Base-by-base conservation (phyloP, 2,888 invertebrate genomes). In the Tachina fera region DNA sequence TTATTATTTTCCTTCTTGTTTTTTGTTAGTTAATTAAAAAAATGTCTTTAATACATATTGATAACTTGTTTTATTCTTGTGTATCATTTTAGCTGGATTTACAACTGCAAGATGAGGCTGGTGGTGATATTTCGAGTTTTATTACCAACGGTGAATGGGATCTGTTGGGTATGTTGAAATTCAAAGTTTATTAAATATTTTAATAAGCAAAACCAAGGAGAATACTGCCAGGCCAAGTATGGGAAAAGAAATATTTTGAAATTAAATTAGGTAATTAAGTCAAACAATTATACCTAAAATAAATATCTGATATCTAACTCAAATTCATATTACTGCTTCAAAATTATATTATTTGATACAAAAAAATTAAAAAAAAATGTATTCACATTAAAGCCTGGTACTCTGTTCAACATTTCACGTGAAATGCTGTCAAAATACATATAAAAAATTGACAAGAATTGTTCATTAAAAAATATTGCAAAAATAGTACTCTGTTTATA, bases 131-230 rank as follows among this genome's bases (percentile, higher is more conserved):
- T 90, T 97, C 97, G 93, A 98, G 97, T 94, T 99, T 99, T 94
- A 98, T 99, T 91, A 97, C 98, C 88, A 99, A 99, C 93, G 99
- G 99, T 91, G 99, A 99, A 95, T 99, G 99, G 99, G 98, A 98
- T 94, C 95, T 99, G 90, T 95, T 99, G 94, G 98, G 99, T 98
- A 94, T 94, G 94, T 92, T 63, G 31, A 63, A 74, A 67, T 60
- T 67, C 1, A 47, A 11, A 70, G 11, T 65, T 65, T 43, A 71
- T 76, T 65, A 51, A 68, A 56, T 39, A 39, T 51, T 60, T 84
- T 87, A 80, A 74, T 74, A 51, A 47, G 51, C 47, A 65, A 70
- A 74, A 39, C 9, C 9, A 16, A 22, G 49, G 19, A 39, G 16
- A 45, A 70, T 61, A 47, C 41, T 81, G 68, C 58, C 6, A 47